Conservation (phyloP, 1,140 invertebrate species). For the Spodoptera frugiperda region DNA sequence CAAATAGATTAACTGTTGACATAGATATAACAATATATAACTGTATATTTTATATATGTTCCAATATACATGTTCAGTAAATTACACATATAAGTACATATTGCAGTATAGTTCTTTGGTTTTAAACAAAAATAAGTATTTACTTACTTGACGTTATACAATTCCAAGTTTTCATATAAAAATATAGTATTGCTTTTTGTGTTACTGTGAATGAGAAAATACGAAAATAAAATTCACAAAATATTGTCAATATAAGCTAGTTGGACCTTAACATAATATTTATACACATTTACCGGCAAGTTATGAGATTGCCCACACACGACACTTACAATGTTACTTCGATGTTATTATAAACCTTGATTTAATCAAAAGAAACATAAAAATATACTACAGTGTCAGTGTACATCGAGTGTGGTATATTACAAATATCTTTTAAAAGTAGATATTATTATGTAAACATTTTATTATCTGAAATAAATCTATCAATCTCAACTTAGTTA, state of each 20-base stretch:
- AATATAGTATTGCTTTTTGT: too few species aligned
- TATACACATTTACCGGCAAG: slow-evolving; percentile 32
- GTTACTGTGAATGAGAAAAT: not conserved
- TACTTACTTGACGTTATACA: not conserved
- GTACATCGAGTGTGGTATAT: slow-evolving; percentile 20
- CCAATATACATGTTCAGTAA: not conserved
- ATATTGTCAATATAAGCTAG: not conserved
- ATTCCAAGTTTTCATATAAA: too few species aligned
- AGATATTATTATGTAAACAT: not conserved
- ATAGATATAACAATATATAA: not conserved
- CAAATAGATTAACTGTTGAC: slow-evolving; percentile 24
- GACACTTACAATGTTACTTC: not conserved
- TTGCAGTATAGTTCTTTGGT: not conserved
- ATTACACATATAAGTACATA: not conserved
- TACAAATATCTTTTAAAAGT: not conserved
- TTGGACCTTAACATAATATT: slow-evolving; percentile 4
- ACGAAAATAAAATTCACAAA: slow-evolving; percentile 19
- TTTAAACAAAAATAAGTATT: not conserved
- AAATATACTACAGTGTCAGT: not conserved
- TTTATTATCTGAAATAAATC: not conserved
- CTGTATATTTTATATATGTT: slow-evolving; percentile 8
- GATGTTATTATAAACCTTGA: not conserved
- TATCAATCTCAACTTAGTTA: slow-evolving; percentile 17
- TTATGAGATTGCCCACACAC: slow-evolving; percentile 33
- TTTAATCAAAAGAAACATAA: not conserved